Evolutionary conservation across 2,888 invertebrate genomes (phyloP).

Genomic region (Cryptosula pallasiana): DNA sequence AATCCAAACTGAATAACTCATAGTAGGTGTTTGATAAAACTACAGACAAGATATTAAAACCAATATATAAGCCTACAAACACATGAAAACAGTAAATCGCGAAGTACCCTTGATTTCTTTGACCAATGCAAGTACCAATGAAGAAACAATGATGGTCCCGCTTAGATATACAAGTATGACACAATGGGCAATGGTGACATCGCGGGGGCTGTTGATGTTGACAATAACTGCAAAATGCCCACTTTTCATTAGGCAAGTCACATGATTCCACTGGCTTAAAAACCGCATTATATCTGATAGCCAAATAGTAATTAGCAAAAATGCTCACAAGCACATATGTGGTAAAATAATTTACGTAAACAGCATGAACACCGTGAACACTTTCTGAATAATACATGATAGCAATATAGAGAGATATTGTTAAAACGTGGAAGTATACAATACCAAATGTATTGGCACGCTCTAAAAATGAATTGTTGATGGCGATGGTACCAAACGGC

Average conservation of each 20-base stretch:
- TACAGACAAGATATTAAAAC: not conserved
- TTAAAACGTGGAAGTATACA: not conserved
- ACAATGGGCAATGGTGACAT: not conserved
- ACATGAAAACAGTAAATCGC: slow-evolving; percentile 7
- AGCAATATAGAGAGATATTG: not conserved
- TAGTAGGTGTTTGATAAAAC: not conserved
- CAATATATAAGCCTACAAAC: not conserved
- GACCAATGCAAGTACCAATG: slow-evolving; percentile 7
- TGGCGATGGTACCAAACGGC: not conserved
- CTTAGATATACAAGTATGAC: slow-evolving; percentile 1
- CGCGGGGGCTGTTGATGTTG: not conserved
- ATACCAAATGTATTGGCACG: not conserved
- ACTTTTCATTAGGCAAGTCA: not conserved
- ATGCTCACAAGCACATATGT: not conserved
- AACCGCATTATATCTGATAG: not conserved
- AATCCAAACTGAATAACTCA: not conserved
- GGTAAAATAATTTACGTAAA: slow-evolving; percentile 5
- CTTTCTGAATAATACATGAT: not conserved
- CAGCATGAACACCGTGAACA: not conserved
- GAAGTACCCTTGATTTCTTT: not conserved
- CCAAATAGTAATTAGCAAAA: not conserved
- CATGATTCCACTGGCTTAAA: not conserved
- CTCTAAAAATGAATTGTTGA: not conserved
- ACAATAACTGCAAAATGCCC: not conserved
- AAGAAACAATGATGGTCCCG: slow-evolving; percentile 11